phyloP scores from a whole-genome alignment of 2,888 invertebrate species.

The Apoda limacodes region DNA sequence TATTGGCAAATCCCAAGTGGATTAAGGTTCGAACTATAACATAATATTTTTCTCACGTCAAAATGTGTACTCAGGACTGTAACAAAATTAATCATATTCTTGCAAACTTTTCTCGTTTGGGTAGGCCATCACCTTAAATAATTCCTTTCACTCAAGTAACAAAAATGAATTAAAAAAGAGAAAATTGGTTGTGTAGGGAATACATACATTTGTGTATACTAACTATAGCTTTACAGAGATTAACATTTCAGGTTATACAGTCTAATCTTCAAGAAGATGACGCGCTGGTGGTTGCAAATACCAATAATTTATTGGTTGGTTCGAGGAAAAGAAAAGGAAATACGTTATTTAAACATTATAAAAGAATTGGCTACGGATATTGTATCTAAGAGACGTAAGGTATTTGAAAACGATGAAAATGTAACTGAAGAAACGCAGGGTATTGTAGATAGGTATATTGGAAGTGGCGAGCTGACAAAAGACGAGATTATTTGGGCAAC shows the following conservation, averaged over 20 bases:
- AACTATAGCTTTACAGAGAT: not conserved
- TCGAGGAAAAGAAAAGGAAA: conserved; percentile 27
- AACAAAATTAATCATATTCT: too few relatives aligned
- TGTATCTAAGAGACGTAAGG: conserved; percentile 28
- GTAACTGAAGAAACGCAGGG: conserved; percentile 30
- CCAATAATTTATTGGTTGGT: conserved; percentile 36
- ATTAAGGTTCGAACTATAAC: too few relatives aligned
- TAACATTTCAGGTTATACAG: conserved; percentile 32
- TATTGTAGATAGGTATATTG: conserved; percentile 39
- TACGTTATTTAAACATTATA: conserved; percentile 23
- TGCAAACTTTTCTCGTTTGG: too few relatives aligned
- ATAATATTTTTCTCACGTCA: too few relatives aligned
- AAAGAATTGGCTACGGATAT: conserved; percentile 34
- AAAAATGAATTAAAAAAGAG: too few relatives aligned
- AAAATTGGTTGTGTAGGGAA: too few relatives aligned
- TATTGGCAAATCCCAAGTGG: too few relatives aligned
- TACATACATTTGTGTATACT: not conserved
- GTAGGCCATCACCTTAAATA: too few relatives aligned
- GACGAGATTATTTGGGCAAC: conserved; percentile 36
- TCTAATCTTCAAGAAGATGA: conserved; percentile 39
- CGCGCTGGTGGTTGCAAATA: conserved; percentile 47
- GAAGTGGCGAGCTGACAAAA: conserved; percentile 33
- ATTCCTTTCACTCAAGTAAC: too few relatives aligned
- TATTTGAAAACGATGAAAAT: conserved; percentile 16
- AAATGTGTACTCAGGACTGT: too few relatives aligned